Conservation (phyloP, 2,888 invertebrate species). For the Andrena trimmerana region DNA sequence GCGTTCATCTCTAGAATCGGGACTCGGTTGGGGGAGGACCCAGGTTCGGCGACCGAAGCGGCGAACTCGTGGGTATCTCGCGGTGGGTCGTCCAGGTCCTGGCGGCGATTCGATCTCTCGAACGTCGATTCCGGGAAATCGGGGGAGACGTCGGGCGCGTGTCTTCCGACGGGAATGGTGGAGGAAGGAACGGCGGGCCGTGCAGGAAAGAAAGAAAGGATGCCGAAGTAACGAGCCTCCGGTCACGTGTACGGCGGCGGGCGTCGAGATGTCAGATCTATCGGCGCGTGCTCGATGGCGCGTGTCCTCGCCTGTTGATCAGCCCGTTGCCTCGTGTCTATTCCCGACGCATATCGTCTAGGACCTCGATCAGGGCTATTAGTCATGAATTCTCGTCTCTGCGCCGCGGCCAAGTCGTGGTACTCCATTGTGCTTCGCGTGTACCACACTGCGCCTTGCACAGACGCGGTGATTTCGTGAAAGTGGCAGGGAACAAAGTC, state of each 20-base stretch:
- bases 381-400: constrained; percentile 61
- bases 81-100: constrained; percentile 69
- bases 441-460: neutral
- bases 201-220: constrained; percentile 44
- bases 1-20: constrained; percentile 61
- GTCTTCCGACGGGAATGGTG: constrained; percentile 76
- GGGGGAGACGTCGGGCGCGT: constrained; percentile 77
- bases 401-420: constrained; percentile 23
- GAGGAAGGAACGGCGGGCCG: constrained; percentile 46
- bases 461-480: neutral
- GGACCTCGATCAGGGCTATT: constrained; percentile 48
- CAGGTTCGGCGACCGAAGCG: constrained; percentile 62
- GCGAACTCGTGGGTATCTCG: constrained; percentile 58
- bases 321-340: constrained; percentile 42
- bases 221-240: constrained; percentile 77
- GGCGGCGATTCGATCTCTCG: constrained; percentile 68
- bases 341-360: constrained; percentile 40
- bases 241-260: constrained; percentile 79
- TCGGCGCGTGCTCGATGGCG: constrained; percentile 79
- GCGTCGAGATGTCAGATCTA: constrained; percentile 79
- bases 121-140: constrained; percentile 76
- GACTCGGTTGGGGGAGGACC: constrained; percentile 41
- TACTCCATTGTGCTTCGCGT: neutral
- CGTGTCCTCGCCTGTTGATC: constrained; percentile 79
- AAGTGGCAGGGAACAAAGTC: too few relatives aligned